Conservation (phyloP, 2,797 vertebrate species). For the Micromesistius poutassou region DNA sequence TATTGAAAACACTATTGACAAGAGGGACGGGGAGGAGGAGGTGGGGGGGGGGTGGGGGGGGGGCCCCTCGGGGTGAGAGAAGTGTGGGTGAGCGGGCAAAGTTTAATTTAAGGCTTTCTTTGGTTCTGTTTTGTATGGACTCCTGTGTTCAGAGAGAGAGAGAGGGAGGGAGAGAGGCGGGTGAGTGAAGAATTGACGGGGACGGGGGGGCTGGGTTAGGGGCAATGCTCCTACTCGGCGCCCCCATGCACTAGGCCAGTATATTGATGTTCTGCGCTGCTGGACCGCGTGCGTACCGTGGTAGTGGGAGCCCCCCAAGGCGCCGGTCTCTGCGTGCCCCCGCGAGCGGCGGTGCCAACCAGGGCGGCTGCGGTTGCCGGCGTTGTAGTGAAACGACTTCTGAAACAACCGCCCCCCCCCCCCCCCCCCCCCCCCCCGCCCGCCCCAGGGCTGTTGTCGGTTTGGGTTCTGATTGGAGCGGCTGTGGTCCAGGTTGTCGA, state of each 20-base stretch:
- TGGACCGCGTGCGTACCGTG: background rate
- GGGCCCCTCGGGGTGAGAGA: constrained; percentile 27
- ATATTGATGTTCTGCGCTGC: constrained; percentile 48
- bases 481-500: constrained; percentile 26
- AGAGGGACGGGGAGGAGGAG: constrained; percentile 39
- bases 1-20: constrained; percentile 80
- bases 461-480: background rate
- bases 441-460: background rate
- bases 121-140: background rate
- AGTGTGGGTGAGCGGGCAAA: constrained; percentile 38
- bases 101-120: constrained; percentile 44
- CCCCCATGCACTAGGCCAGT: constrained; percentile 65
- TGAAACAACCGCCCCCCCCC: background rate
- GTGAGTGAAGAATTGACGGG: background rate
- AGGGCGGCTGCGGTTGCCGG: background rate
- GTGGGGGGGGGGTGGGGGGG: constrained; percentile 43
- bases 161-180: background rate
- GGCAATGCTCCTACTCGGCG: constrained; percentile 12
- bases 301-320: background rate
- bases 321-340: background rate
- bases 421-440: background rate
- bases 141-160: background rate
- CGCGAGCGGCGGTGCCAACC: background rate
- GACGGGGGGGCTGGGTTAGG: background rate
- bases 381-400: background rate